A percentile compares a stretch with the other conserved stretches of the same genome.
Conservation (phyloP, 37 sponge, comb jelly and placozoan species). For the Axinella damicornis region DNA sequence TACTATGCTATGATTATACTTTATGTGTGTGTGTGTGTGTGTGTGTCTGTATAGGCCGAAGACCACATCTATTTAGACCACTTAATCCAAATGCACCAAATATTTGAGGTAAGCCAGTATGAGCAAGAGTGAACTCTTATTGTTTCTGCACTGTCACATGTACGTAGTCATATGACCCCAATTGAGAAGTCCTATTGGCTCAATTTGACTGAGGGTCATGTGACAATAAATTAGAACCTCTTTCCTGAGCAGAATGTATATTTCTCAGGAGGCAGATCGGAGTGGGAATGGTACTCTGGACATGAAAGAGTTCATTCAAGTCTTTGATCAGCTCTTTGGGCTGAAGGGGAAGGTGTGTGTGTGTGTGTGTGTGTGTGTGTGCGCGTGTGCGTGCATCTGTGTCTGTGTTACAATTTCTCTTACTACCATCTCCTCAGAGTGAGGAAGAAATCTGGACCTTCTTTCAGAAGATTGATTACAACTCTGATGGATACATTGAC, state of each 20-base stretch:
- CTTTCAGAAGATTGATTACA: constrained; percentile 90
- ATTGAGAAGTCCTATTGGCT: no score
- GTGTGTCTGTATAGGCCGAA: constrained; percentile 49
- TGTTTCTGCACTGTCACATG: no score
- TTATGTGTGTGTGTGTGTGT: no score
- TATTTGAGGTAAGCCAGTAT: constrained; percentile 41
- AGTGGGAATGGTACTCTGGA: constrained; percentile 35
- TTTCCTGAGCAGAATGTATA: no score
- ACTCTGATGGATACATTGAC: constrained; percentile 80
- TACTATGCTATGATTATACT: no score
- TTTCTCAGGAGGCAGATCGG: constrained; percentile 18
- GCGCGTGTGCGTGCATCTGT: no score
- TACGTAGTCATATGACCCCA: no score
- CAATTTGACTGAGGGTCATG: no score
- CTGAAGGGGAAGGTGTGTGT: constrained; percentile 55
- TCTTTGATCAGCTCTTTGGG: constrained; percentile 57
- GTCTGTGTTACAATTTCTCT: neutral
- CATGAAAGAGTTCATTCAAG: constrained; percentile 33
- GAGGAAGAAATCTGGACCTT: constrained; percentile 69
- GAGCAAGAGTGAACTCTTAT: neutral
- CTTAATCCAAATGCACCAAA: constrained; percentile 26
- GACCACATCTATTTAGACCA: constrained; percentile 50
- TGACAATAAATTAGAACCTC: no score
- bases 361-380: no score
- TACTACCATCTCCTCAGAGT: constrained; percentile 32